Base-by-base conservation (phyloP, 2,113 vertebrate genomes). In the Dicaeum eximium region DNA sequence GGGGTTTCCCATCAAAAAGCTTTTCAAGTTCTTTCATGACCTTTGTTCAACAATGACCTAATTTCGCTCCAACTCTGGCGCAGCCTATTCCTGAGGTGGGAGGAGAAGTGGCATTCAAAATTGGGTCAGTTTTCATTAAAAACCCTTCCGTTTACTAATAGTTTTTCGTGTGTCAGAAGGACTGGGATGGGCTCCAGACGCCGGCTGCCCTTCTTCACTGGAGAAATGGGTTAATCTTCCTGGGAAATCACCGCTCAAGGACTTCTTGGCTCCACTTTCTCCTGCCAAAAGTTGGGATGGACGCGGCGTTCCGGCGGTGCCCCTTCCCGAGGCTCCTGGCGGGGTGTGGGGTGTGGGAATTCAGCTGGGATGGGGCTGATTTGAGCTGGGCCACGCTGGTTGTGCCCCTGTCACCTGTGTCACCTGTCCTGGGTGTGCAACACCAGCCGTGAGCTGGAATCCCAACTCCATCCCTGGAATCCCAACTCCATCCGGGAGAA, bases 271-370 rank as follows among this genome's bases (percentile, higher is more conserved):
- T 67, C 31, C 58, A 38, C 9, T 27, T 11, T 50, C 31, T 50
- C 18, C 50, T 79, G 15, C 60, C 24, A 7, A 4, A 54, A 44
- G 7, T 20, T 7, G 38, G 3, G 65, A 9, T 0, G 80, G 69
- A n/a, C 0, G 11, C 0, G 0, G 24, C 0, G 14, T 11, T 33
- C 5, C 0, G 0, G 31, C 1, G 13, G 15, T 5, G 67, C 19
- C 19, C 11, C n/a, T 15, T 67, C 73, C 81, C 1, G 1, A 25
- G 56, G 54, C 25, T 65, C 33, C 40, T 18, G 47, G 30, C 0
- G 6, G 38, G 40, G 35, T 9, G 13, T 4, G 28, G 64, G 66
- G 51, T 12, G 23, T 15, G 7, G n/a, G 50, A 40, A 15, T 7
- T 0, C 1, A 2, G 37, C 13, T 31, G 38, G 54, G 58, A 25